A percentile compares a stretch with the other conserved stretches of the same genome.
Conservation (phyloP, 1,140 invertebrate genomes). For the Homarus americanus region DNA sequence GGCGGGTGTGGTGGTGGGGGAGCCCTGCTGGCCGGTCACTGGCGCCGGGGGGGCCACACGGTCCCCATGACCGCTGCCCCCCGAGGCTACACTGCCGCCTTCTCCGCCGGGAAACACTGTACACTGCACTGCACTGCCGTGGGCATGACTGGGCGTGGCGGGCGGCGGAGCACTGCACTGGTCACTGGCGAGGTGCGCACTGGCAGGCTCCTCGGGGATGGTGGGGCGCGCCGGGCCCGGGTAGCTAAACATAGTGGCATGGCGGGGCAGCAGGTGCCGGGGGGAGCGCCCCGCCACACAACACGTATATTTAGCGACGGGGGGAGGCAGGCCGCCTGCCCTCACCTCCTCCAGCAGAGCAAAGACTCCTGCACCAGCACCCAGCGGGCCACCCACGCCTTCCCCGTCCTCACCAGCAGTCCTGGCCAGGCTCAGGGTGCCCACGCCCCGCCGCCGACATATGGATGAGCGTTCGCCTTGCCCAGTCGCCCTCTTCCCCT, state of each 20-base stretch:
- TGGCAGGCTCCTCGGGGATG: slow-evolving; percentile 65
- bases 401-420: not conserved
- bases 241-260: slow-evolving; percentile 75
- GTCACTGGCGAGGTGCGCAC: slow-evolving; percentile 69
- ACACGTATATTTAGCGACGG: slow-evolving; percentile 69
- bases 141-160: slow-evolving; percentile 51
- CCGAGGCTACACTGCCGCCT: slow-evolving; percentile 65
- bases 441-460: slow-evolving; percentile 27
- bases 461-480: slow-evolving; percentile 21
- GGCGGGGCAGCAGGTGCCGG: slow-evolving; percentile 63
- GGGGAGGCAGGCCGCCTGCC: slow-evolving; percentile 54
- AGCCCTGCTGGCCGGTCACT: slow-evolving; percentile 34
- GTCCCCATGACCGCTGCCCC: slow-evolving; percentile 75
- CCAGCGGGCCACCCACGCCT: slow-evolving; percentile 12
- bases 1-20: not conserved
- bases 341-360: slow-evolving; percentile 67
- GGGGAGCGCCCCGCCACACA: slow-evolving; percentile 63
- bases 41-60: slow-evolving; percentile 74
- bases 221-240: slow-evolving; percentile 70
- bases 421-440: slow-evolving; percentile 41
- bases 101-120: slow-evolving; percentile 52
- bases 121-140: slow-evolving; percentile 59
- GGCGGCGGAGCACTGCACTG: slow-evolving; percentile 66
- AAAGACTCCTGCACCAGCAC: slow-evolving; percentile 34
- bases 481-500: not conserved